Base-by-base conservation (phyloP, 2,797 vertebrate genomes). In the Sebastiscus albofasciatus region DNA sequence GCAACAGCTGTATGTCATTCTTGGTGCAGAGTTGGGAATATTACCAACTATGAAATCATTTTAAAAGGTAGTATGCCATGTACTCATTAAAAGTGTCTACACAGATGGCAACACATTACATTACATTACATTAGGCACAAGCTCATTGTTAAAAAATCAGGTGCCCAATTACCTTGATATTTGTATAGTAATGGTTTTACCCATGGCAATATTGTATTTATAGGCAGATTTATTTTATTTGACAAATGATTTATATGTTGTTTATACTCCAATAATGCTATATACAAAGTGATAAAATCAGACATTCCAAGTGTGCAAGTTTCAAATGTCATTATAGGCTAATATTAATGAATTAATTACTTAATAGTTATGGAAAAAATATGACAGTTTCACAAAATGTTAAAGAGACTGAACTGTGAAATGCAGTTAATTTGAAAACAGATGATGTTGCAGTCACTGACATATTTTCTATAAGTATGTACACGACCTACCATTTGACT, bases 61-160 rank as follows among this genome's bases (percentile, higher is more conserved):
- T 85, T 64, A 49, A 75, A 88, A 80, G 80, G 81, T 90, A 13
- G 6, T 4, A 49, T 70, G 77, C 79, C 89, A 91, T 91, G 80
- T 92, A 89, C 81, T 90, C 70, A 85, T 84, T 72, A 79, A 86
- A 85, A 87, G 62, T 83, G 49, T 77, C 56, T 62, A 75, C 80
- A 79, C 86, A 90, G 84, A 89, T 89, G 89, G 82, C 82, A 82
- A 71, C 71, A 82, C 49, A 27, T 54, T 9, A 34, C 33, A 79
- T 54, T 22, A 62, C 70, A 79, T 84, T 60, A 42, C 39, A 16
- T 42, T 16, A 74, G 67, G 77, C 72, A 64, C 36, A 73, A 67
- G 75, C 68, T 83, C 36, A 82, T 77, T 77, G 65, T 79, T 87
- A 78, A 92, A 81, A 78, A 92, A 81, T 92, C 87, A 86, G 56